Conservation (phyloP, 2,113 vertebrate genomes). For the Pao palembangensis region DNA sequence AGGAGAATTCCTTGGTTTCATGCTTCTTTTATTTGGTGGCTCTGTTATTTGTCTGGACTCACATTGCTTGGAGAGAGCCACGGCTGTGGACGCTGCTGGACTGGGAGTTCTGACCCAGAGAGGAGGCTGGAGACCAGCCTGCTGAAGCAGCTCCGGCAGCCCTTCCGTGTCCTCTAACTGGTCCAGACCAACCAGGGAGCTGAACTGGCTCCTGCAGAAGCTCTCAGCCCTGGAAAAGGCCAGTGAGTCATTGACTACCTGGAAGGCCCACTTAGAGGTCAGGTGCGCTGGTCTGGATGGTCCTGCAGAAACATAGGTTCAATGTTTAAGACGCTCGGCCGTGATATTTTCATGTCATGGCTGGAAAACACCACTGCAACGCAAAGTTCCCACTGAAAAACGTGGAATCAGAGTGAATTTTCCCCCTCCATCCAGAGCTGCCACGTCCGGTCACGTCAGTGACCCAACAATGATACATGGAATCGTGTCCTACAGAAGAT, state of each 20-base stretch:
- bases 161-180: constrained; percentile 22
- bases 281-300: constrained; percentile 55
- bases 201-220: constrained; percentile 78
- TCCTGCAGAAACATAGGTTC: constrained; percentile 32
- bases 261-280: constrained; percentile 65
- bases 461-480: too few species aligned
- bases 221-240: constrained; percentile 76
- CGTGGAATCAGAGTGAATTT: too few species aligned
- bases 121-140: constrained; percentile 41
- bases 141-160: constrained; percentile 49
- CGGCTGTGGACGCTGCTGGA: constrained; percentile 1
- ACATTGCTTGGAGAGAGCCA: constrained; percentile 59
- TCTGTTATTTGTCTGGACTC: constrained; percentile 28
- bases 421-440: too few species aligned
- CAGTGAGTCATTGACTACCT: constrained; percentile 71
- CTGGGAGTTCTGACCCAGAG: constrained; percentile 75
- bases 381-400: too few species aligned
- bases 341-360: too few species aligned
- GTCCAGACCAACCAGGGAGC: constrained; percentile 62
- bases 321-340: too few species aligned
- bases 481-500: too few species aligned
- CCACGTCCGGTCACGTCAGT: too few species aligned
- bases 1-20: background rate
- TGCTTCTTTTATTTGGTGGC: background rate
- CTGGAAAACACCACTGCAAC: too few species aligned